Percentiles rank a stretch among this genome's conserved stretches.
Evolutionary conservation across 2,113 vertebrate species (phyloP).

Genomic region (Anolis carolinensis): DNA sequence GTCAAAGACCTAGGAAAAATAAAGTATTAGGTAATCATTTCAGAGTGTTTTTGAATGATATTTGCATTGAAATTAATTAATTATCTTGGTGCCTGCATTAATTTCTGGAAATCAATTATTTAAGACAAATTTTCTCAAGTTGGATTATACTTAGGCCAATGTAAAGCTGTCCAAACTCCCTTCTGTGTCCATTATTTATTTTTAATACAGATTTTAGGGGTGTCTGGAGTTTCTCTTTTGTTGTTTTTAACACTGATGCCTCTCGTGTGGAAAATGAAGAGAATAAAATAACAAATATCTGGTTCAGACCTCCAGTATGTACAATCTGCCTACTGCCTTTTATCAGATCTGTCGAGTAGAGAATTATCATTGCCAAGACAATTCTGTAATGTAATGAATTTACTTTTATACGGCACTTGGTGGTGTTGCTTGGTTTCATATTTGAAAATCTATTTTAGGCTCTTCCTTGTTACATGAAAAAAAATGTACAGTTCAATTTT

Average conservation of each 20-base stretch:
- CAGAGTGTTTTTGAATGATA: not conserved
- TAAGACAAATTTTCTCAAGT: not conserved
- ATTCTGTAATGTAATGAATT: constrained; percentile 41
- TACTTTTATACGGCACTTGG: constrained; percentile 29
- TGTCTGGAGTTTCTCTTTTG: constrained; percentile 4
- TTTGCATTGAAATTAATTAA: not conserved
- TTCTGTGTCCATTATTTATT: not conserved
- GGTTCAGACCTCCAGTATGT: constrained; percentile 37
- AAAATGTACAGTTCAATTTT: constrained; percentile 37
- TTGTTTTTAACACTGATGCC: constrained; percentile 35
- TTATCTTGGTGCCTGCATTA: not conserved
- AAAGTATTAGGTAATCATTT: not conserved
- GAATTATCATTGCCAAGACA: constrained; percentile 51
- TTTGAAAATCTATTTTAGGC: constrained; percentile 35
- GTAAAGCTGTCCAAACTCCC: not conserved
- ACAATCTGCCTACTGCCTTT: constrained; percentile 2
- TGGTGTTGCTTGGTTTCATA: constrained; percentile 38
- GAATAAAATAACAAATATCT: constrained; percentile 40
- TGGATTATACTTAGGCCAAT: not conserved
- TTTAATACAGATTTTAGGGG: constrained; percentile 32
- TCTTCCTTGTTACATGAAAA: constrained; percentile 50
- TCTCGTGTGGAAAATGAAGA: constrained; percentile 32
- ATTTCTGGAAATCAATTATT: not conserved
- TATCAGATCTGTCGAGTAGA: constrained; percentile 44
- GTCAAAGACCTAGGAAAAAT: not conserved